These are phyloP conservation scores for Ceriagrion tenellum DNA, from an alignment of 2,888 invertebrate genomes.

Conservation along the genomic window DNA sequence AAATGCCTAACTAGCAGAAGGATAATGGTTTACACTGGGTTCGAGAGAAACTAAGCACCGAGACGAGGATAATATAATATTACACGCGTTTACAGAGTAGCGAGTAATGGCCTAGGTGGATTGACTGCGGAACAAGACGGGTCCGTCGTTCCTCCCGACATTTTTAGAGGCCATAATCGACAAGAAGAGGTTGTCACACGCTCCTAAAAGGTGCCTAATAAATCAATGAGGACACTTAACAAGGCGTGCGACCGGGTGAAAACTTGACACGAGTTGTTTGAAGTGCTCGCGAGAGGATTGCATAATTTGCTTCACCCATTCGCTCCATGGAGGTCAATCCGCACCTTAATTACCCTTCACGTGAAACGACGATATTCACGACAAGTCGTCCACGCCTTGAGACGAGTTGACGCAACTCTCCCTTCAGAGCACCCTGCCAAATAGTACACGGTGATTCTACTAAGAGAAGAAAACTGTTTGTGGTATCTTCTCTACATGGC, in stretches of 20 bases:
- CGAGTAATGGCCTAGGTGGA: neutral
- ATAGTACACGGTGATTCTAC: neutral
- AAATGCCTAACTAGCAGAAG: too few species aligned
- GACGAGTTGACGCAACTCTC: neutral
- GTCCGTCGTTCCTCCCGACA: neutral
- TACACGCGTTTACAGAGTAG: too few species aligned
- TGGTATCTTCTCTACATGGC: neutral
- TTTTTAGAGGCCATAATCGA: neutral
- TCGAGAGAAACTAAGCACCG: too few species aligned
- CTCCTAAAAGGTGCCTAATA: neutral
- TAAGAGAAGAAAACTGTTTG: neutral
- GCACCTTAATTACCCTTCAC: neutral
- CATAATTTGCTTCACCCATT: neutral
- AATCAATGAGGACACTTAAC: neutral
- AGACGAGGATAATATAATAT: too few species aligned
- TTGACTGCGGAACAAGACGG: neutral
- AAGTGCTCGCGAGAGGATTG: neutral
- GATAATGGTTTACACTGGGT: too few species aligned
- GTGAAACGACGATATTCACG: neutral
- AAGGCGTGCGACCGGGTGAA: neutral
- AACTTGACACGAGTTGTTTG: neutral
- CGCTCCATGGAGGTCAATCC: neutral
- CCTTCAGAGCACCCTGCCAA: neutral
- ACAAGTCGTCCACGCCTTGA: neutral
- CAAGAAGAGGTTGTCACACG: neutral